Evolutionary conservation across 2,113 vertebrate species (phyloP), one percentile per base, ranked within the genome.

Genomic region (Xenus cinereus): DNA sequence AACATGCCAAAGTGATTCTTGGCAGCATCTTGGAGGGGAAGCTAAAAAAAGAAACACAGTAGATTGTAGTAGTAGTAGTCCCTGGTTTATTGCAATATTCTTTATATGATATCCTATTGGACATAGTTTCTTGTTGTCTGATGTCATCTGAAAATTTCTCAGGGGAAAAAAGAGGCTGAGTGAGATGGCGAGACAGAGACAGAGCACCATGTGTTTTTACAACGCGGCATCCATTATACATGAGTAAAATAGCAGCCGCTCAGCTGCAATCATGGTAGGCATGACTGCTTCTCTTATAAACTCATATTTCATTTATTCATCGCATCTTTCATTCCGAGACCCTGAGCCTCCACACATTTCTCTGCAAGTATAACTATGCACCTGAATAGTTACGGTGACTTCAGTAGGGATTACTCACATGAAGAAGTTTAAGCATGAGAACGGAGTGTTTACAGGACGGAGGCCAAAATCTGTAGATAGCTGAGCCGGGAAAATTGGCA

Each of bases 171-270:
- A 50, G 43, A 77, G 35, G 35, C 73, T 78, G 79, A 88, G 68
- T 43, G 83, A 96, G 73, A 81, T 68, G 74, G 69, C 3, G 35
- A 94, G 83, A 62, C 75, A 78, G 83, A 95, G 69, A 57, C 1
- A 10, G 64, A 86, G 74, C 53, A 84, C 85, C 76, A 64, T 87
- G 92, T 92, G 86, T 78, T 93, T 89, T 82, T 69, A 90, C 73
- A 90, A 64, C 1, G 5, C 9, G 6, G 20, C 77, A 97, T 95
- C 92, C 88, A 95, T 95, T 97, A 96, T 94, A 90, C 92, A 94
- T 96, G 79, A 97, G 76, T 50, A 64, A 76, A 60, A 79, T 69
- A 92, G 89, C 86, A 93, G 69, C 76, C 0, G 1, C 85, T 88
- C 83, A 89, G 84, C 94, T 93, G 89, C 73, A 87, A 18, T 87